phyloP scores from a whole-genome alignment of 2,113 vertebrate genomes.

The Gila orcuttii region DNA sequence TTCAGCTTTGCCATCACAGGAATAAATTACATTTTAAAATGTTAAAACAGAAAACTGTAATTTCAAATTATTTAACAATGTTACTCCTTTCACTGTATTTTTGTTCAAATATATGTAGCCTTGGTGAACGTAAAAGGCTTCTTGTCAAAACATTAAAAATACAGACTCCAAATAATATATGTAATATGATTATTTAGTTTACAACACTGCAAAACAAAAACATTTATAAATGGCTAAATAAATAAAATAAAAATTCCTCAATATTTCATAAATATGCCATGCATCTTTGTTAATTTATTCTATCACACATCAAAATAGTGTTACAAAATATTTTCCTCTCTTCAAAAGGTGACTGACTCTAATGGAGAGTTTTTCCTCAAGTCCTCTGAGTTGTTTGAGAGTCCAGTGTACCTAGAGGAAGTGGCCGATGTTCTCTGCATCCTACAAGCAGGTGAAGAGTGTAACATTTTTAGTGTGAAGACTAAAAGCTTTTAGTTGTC shows the following conservation, averaged over 20 bases:
- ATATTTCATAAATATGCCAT: background rate
- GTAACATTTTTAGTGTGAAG: background rate
- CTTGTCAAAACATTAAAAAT: background rate
- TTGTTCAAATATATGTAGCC: background rate
- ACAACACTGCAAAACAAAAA: background rate
- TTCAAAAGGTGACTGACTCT: constrained; percentile 85
- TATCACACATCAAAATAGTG: background rate
- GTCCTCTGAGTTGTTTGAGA: constrained; percentile 96
- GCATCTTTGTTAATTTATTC: background rate
- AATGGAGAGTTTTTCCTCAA: constrained; percentile 95
- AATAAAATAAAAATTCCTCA: background rate
- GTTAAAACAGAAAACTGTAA: background rate
- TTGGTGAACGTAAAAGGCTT: background rate
- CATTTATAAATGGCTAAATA: no score
- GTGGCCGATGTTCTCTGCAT: constrained; percentile 98
- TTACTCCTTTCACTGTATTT: background rate
- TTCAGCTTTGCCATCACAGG: background rate
- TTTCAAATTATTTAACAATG: background rate
- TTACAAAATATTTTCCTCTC: constrained; percentile 12
- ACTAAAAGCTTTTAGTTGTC: background rate
- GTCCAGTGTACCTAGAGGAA: constrained; percentile 95
- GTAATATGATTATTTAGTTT: background rate
- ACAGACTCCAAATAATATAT: background rate
- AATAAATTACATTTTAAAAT: background rate
- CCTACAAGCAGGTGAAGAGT: constrained; percentile 91